These are phyloP conservation scores for Chiridota heheva DNA, from an alignment of 35 echinoderm and acorn worm genomes.

Conservation along the genomic window DNA sequence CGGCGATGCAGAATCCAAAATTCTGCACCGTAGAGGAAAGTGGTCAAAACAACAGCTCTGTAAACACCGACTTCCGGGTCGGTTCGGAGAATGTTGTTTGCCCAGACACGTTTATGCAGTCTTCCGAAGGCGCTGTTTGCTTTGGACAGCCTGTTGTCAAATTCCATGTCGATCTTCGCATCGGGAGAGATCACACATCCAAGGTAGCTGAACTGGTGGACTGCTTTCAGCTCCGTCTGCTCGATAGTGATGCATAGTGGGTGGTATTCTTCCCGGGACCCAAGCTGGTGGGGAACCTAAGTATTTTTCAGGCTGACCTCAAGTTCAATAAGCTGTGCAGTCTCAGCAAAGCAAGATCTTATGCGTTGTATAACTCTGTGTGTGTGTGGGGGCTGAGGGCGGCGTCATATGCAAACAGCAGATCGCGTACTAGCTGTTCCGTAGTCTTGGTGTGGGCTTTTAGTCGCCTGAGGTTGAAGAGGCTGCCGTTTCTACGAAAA, in stretches of 20 bases:
- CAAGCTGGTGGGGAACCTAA: not conserved
- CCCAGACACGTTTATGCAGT: constrained; percentile 24
- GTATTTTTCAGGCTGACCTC: not conserved
- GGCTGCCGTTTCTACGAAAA: constrained; percentile 50
- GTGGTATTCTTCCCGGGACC: not conserved
- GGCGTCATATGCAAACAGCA: constrained; percentile 24
- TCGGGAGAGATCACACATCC: constrained; percentile 18
- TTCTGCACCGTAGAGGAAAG: too few relatives aligned
- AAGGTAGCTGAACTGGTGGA: constrained; percentile 27
- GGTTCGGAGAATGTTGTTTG: not conserved
- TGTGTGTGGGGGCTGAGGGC: not conserved
- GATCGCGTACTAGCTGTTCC: constrained; percentile 25
- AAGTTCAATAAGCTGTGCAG: not conserved
- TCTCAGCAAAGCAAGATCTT: not conserved
- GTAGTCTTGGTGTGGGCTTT: constrained; percentile 31
- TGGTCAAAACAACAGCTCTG: too few relatives aligned
- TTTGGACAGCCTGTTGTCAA: constrained; percentile 22
- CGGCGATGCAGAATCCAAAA: too few relatives aligned
- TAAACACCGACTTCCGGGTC: too few relatives aligned
- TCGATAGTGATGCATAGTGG: not conserved
- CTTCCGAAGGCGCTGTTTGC: constrained; percentile 11
- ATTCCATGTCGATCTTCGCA: constrained; percentile 9
- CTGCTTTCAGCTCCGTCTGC: not conserved
- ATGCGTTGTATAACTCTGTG: not conserved
- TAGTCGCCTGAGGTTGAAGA: constrained; percentile 59